Conservation (phyloP, 1,140 invertebrate genomes). For the Leptinotarsa lineolata region DNA sequence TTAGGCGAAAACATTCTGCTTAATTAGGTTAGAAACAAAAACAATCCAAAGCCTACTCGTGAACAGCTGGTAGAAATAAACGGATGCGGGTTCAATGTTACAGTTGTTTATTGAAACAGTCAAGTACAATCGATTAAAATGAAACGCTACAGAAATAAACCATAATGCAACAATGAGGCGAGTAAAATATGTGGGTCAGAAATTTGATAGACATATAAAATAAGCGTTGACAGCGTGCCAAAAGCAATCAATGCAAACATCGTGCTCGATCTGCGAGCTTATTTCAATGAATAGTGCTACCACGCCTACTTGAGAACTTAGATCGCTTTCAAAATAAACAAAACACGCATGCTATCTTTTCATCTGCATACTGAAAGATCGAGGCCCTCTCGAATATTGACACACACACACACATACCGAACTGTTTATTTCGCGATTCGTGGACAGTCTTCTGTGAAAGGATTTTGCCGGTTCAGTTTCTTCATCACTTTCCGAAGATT, state of each 20-base stretch:
- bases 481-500: slow-evolving; percentile 69
- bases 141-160: slow-evolving; percentile 19
- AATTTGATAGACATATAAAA: slow-evolving; percentile 8
- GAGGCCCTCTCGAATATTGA: slow-evolving; percentile 26
- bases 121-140: slow-evolving; percentile 12
- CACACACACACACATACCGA: slow-evolving; percentile 59
- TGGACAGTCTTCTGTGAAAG: slow-evolving; percentile 69
- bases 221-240: slow-evolving; percentile 24
- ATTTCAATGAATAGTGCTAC: slow-evolving; percentile 27
- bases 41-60: neutral
- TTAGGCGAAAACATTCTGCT: neutral
- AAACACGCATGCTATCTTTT: slow-evolving; percentile 39
- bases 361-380: slow-evolving; percentile 31
- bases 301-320: slow-evolving; percentile 41
- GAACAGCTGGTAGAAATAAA: slow-evolving; percentile 17
- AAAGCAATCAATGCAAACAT: slow-evolving; percentile 10
- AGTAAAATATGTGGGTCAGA: slow-evolving; percentile 4
- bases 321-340: slow-evolving; percentile 44
- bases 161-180: slow-evolving; percentile 21
- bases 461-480: slow-evolving; percentile 68
- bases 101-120: slow-evolving; percentile 17
- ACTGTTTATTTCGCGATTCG: slow-evolving; percentile 66
- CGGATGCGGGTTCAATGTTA: slow-evolving; percentile 7
- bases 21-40: neutral
- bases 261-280: slow-evolving; percentile 4